Evolutionary conservation across 2,888 invertebrate species (phyloP).

Genomic region (Acleris sparsana): DNA sequence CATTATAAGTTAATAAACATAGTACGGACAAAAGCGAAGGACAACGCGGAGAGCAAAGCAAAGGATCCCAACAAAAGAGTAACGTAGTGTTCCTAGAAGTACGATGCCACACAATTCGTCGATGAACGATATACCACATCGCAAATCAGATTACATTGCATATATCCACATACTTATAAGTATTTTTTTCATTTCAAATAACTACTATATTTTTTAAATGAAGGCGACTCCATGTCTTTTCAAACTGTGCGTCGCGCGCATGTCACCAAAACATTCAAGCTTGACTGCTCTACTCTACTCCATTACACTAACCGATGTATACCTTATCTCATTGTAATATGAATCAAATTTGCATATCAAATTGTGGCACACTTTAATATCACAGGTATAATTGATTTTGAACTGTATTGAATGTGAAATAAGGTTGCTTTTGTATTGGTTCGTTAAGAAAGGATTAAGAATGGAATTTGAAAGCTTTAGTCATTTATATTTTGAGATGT

Average conservation of each 20-base stretch:
- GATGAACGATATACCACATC: too few species aligned
- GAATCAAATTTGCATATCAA: conserved; percentile 52
- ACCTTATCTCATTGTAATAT: conserved; percentile 45
- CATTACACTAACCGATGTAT: conserved; percentile 41
- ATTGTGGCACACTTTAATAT: conserved; percentile 29
- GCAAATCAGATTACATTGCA: too few species aligned
- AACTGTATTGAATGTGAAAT: conserved; percentile 33
- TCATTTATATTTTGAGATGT: conserved; percentile 42
- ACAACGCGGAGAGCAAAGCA: too few species aligned
- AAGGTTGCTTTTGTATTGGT: conserved; percentile 47
- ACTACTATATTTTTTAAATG: not conserved
- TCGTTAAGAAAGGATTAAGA: conserved; percentile 48
- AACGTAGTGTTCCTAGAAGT: too few species aligned
- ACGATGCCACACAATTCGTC: too few species aligned
- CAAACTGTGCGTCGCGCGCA: conserved; percentile 62
- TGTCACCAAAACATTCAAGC: conserved; percentile 83
- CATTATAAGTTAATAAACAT: too few species aligned
- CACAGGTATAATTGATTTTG: conserved; percentile 36
- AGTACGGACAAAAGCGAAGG: too few species aligned
- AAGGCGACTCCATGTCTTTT: conserved; percentile 53
- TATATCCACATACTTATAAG: too few species aligned
- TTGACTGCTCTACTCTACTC: conserved; percentile 59
- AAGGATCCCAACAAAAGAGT: too few species aligned
- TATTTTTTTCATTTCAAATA: too few species aligned
- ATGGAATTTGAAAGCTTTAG: conserved; percentile 49